phyloP scores from a whole-genome alignment of 2,888 invertebrate genomes.

The Yponomeuta plumbellus region DNA sequence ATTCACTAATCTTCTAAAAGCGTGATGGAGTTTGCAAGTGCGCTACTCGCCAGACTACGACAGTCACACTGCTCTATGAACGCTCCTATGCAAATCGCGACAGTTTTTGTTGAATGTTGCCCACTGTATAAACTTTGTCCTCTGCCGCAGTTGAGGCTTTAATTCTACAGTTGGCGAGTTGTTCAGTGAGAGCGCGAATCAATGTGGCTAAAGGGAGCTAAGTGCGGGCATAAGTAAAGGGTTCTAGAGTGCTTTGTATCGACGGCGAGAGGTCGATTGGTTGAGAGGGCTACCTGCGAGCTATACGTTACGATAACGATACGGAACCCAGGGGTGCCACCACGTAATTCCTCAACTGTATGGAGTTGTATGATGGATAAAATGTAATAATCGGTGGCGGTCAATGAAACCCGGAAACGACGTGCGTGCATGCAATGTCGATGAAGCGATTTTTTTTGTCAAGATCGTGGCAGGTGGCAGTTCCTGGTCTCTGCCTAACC shows the following conservation, averaged over 20 bases:
- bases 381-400: too few species aligned
- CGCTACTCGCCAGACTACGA: neutral
- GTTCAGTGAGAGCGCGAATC: neutral
- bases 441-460: too few species aligned
- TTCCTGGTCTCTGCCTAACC: too few species aligned
- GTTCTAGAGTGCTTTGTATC: neutral
- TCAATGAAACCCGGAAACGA: too few species aligned
- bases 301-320: too few species aligned
- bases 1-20: too few species aligned
- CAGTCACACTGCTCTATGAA: neutral
- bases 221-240: neutral
- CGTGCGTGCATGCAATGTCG: too few species aligned
- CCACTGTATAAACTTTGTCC: neutral
- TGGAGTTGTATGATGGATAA: too few species aligned
- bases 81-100: neutral
- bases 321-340: too few species aligned
- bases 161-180: neutral
- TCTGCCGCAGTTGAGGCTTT: neutral
- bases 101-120: constrained; percentile 1
- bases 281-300: too few species aligned
- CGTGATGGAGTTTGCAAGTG: neutral
- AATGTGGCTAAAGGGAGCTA: neutral
- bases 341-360: too few species aligned
- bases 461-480: too few species aligned
- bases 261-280: neutral